Evolutionary conservation across 2,113 vertebrate species (phyloP).

Genomic region (Blennius ocellaris): DNA sequence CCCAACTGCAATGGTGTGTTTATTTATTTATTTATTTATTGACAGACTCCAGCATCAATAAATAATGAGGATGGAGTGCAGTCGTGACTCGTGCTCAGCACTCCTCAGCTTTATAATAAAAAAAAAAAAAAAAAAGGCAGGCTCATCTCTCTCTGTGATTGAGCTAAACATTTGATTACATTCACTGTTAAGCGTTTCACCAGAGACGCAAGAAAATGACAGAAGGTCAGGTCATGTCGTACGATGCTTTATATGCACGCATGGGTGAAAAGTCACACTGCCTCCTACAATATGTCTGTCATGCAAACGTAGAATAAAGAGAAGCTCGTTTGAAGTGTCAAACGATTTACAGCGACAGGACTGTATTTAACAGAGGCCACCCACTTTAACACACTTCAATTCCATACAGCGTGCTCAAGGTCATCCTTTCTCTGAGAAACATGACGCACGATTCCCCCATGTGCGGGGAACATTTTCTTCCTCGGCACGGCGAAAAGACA

Average conservation of each 20-base stretch:
- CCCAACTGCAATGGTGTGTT: conserved; percentile 36
- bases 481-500: not conserved
- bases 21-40: conserved; percentile 66
- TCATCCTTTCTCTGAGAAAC: conserved; percentile 18
- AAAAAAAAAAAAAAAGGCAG: not conserved
- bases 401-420: conserved; percentile 57
- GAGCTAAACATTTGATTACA: conserved; percentile 10
- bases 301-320: conserved; percentile 17
- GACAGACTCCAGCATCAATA: conserved; percentile 74
- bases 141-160: not conserved
- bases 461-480: not conserved
- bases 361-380: conserved; percentile 50
- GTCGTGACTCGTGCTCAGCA: conserved; percentile 68
- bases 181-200: conserved; percentile 30
- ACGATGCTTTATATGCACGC: not conserved
- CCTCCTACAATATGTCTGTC: not conserved
- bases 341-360: conserved; percentile 12
- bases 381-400: conserved; percentile 54
- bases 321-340: conserved; percentile 34
- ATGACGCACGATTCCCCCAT: no score
- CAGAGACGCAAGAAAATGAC: not conserved
- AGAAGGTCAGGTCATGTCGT: not conserved
- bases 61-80: conserved; percentile 72
- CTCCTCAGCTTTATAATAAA: conserved; percentile 30
- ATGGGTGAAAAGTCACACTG: not conserved